Base-by-base conservation (phyloP, 2,113 vertebrate species). In the Murina feae region DNA sequence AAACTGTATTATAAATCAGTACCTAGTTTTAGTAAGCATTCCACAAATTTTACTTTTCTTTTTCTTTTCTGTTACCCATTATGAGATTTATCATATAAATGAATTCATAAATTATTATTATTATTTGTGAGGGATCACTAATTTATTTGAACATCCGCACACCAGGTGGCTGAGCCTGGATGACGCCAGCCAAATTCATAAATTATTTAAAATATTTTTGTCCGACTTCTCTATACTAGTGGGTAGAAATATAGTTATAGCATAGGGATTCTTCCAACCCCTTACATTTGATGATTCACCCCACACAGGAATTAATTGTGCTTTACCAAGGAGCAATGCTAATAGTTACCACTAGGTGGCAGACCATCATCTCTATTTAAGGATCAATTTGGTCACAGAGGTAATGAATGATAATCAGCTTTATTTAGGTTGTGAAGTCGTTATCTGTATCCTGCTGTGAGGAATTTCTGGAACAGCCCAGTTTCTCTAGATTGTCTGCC, bases 341-440 rank as follows among this genome's bases (percentile, higher is more conserved):
- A 58, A 23, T 1, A 58, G 2, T 11, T 18, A 83, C 95, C 97
- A 95, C 95, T 18, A 95, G 96, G 75, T 71, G 96, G 69, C 94
- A 91, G 85, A 65, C 82, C 44, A 51, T 37, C 44, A 9, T 55
- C 18, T 49, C 37, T 32, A 5, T 25, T 53, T 68, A 65, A 69
- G 5, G 47, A 39, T 55, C 9, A 10, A 35, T 65, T 60, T 80
- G 53, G 69, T 84, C 76, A 5, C 1, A 18, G 37, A 92, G 18
- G 39, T 28, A 28, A 60, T 25, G 42, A 12, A 55, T 28, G 42
- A 47, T 94, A 86, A 95, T 35, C 14, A 32, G 17, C 80, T 96
- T 51, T 85, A 51, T 93, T 92, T 89, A 82, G 74, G 60, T 30
- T 21, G 82, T 93, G 90, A 93, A 80, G 63, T 85, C 80, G 92